Percentiles rank a stretch among this genome's conserved stretches.
Evolutionary conservation across 2,888 invertebrate genomes (phyloP).

Genomic region (Hydrotaea diabolus): DNA sequence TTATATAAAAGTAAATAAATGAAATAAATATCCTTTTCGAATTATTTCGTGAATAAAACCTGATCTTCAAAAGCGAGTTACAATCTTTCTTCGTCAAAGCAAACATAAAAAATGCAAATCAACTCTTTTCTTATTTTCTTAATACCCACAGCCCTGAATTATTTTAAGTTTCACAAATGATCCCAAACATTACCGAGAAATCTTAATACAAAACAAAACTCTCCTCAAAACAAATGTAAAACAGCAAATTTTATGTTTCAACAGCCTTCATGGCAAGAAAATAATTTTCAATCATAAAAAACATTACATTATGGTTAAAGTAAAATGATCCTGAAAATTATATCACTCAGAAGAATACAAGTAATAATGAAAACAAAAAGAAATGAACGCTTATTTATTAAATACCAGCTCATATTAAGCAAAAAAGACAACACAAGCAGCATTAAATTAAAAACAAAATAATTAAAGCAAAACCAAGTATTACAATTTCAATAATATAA

Average conservation of each 20-base stretch:
- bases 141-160: neutral
- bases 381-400: conserved; percentile 62
- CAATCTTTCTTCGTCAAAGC: too few relatives aligned
- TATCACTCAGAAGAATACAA: conserved; percentile 33
- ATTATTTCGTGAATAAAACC: too few relatives aligned
- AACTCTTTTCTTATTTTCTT: too few relatives aligned
- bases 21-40: too few relatives aligned
- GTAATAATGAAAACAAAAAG: neutral
- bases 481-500: conserved; percentile 35
- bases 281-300: conserved; percentile 3
- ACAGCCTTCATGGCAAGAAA: neutral
- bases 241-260: neutral
- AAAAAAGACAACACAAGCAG: conserved; percentile 47
- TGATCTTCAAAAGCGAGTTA: too few relatives aligned
- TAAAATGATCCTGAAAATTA: conserved; percentile 10
- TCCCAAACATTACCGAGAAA: too few relatives aligned
- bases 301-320: neutral
- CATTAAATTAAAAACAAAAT: conserved; percentile 52
- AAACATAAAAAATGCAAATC: too few relatives aligned
- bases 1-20: too few relatives aligned
- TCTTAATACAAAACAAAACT: too few relatives aligned
- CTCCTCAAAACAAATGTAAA: neutral
- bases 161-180: neutral
- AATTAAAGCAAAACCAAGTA: conserved; percentile 52
- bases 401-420: conserved; percentile 63